Base-by-base conservation (phyloP, 1,140 invertebrate species). In the Polyergus mexicanus region DNA sequence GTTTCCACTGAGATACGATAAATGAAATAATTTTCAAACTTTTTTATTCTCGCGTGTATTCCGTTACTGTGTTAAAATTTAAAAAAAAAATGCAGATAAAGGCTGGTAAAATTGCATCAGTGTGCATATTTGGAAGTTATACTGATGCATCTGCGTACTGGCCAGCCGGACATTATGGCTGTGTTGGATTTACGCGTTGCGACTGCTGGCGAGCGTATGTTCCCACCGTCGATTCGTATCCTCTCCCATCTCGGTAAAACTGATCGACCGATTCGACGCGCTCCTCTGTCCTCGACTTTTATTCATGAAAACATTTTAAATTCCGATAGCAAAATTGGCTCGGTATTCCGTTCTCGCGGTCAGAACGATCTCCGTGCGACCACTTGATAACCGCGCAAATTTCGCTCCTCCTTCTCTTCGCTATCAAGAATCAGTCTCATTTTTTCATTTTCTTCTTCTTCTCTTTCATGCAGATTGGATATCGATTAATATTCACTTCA, bases 231-330 rank as follows among this genome's bases (percentile, higher is more conserved):
- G 76, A 83, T 83, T 83, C 22, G 8, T 74, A 74, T 58, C 71
- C 54, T 13, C 25, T 28, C 25, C 74, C 41, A 56, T 63, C 74
- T 44, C 74, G 25, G 16, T 56, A 63, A 63, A 76, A 22, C 25
- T 25, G 41, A 44, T 44, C 41, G 41, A 11, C 41, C 41, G 2
- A 38, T 76, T 75, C 68, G 41, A 56, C 81, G 28, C 11, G 25
- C 54, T 84, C 65, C 80, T 58, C 16, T 69, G 13, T 25, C 4
- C 63, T 28, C 62, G 63, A 86, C 78, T 92, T 91, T 91, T 92
- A 92, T 92, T 93, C 91, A 91, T 90, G 88, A 91, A 92, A 92
- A 90, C 38, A 91, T 91, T 93, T 92, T 85, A 92, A 91, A 92
- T 91, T 91, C 90, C 86, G 56, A 89, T 86, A 63, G 86, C 56